Conservation (phyloP, 2,113 vertebrate genomes). For the Rhegmatorhina hoffmannsi region DNA sequence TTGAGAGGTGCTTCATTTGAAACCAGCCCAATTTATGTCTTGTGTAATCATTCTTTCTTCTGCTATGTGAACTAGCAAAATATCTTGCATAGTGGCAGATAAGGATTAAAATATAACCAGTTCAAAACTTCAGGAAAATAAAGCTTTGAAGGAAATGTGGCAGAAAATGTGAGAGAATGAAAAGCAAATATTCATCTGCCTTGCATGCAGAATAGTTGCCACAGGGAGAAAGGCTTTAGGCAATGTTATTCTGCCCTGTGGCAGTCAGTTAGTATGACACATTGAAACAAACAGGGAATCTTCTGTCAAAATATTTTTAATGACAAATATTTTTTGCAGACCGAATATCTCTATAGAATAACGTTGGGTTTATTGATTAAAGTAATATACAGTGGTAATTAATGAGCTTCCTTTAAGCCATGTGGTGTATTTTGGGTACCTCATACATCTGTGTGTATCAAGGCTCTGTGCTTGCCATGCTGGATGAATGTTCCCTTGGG, state of each 20-base stretch:
- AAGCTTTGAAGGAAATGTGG: conserved; percentile 14
- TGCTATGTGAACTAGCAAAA: neutral
- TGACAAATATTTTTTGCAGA: conserved; percentile 14
- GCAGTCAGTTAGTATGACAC: conserved; percentile 18
- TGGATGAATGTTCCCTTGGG: neutral
- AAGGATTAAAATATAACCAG: conserved; percentile 31
- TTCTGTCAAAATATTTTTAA: conserved; percentile 54
- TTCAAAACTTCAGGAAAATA: neutral
- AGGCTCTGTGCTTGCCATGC: neutral
- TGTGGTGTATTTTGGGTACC: neutral
- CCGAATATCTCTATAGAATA: neutral
- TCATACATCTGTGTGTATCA: neutral
- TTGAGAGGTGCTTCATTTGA: neutral
- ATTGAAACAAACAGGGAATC: conserved; percentile 26
- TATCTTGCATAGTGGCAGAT: neutral
- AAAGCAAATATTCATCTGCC: conserved; percentile 36
- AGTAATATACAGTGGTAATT: neutral
- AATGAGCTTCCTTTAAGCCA: neutral
- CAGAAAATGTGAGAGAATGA: conserved; percentile 2
- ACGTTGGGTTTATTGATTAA: neutral
- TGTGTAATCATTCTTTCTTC: neutral
- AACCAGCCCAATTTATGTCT: neutral
- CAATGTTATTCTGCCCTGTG: conserved; percentile 18
- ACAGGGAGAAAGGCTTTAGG: conserved; percentile 41
- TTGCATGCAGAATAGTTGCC: conserved; percentile 22